These are phyloP conservation scores for Apamea monoglypha DNA, from an alignment of 2,888 invertebrate species.

Conservation along the genomic window DNA sequence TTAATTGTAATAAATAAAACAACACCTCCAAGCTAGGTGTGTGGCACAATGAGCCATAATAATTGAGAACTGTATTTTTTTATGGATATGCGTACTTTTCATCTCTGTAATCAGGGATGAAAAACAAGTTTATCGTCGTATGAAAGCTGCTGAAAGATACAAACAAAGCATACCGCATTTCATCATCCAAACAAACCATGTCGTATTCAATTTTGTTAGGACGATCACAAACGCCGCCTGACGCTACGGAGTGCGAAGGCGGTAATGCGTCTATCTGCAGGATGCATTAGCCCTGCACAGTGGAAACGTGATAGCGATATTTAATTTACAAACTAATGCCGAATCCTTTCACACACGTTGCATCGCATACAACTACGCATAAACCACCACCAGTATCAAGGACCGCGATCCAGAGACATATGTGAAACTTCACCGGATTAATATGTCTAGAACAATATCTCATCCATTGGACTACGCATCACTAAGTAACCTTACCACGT, in stretches of 20 bases:
- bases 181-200: background rate
- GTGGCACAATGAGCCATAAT: conserved; percentile 2
- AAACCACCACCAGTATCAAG: background rate
- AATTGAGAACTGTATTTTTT: background rate
- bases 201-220: background rate
- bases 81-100: too few relatives aligned
- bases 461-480: background rate
- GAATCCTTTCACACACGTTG: background rate
- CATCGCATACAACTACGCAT: background rate
- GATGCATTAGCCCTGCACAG: background rate
- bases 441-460: background rate
- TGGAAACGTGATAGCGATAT: background rate
- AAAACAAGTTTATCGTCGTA: background rate
- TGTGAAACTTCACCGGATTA: background rate
- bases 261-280: background rate
- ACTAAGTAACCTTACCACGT: background rate
- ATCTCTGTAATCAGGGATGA: background rate
- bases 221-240: background rate
- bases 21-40: background rate
- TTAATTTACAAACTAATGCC: background rate
- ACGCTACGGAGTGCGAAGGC: background rate
- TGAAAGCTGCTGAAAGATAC: background rate
- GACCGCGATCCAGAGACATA: background rate
- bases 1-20: background rate
- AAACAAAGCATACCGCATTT: background rate